These are phyloP conservation scores for Sinosuthora webbiana DNA, from an alignment of 2,113 vertebrate species.

Conservation along the genomic window DNA sequence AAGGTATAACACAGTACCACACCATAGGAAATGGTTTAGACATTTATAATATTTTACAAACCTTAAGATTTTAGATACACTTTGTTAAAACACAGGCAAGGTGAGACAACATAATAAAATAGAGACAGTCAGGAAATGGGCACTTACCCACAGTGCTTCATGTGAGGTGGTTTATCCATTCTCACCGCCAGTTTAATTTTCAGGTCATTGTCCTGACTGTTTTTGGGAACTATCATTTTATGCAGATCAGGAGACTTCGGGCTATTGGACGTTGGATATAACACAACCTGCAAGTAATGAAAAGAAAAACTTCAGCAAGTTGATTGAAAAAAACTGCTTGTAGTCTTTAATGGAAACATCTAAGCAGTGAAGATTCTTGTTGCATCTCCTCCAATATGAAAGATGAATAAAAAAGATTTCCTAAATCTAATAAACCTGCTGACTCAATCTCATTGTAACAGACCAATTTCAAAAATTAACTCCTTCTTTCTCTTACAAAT, in stretches of 20 bases:
- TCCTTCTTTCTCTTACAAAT: constrained; percentile 47
- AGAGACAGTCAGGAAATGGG: neutral
- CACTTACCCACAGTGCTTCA: constrained; percentile 97
- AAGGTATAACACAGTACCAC: neutral
- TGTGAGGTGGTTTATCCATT: constrained; percentile 97
- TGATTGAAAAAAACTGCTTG: neutral
- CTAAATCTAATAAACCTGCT: neutral
- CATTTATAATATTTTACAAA: neutral
- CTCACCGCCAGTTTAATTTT: constrained; percentile 92
- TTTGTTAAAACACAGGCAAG: neutral
- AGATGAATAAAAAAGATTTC: neutral
- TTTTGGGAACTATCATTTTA: constrained; percentile 92
- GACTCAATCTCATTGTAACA: neutral
- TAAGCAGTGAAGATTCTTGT: neutral
- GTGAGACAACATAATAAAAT: neutral
- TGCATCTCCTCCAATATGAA: neutral
- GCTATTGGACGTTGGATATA: constrained; percentile 91
- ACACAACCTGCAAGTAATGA: constrained; percentile 80
- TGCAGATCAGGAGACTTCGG: constrained; percentile 90
- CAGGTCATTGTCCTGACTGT: constrained; percentile 90
- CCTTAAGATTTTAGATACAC: neutral
- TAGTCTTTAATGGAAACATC: neutral
- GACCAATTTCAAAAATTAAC: neutral
- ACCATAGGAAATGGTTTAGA: neutral
- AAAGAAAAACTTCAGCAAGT: neutral